These are phyloP conservation scores for Ormia ochracea DNA, from an alignment of 2,888 invertebrate genomes.

Conservation along the genomic window DNA sequence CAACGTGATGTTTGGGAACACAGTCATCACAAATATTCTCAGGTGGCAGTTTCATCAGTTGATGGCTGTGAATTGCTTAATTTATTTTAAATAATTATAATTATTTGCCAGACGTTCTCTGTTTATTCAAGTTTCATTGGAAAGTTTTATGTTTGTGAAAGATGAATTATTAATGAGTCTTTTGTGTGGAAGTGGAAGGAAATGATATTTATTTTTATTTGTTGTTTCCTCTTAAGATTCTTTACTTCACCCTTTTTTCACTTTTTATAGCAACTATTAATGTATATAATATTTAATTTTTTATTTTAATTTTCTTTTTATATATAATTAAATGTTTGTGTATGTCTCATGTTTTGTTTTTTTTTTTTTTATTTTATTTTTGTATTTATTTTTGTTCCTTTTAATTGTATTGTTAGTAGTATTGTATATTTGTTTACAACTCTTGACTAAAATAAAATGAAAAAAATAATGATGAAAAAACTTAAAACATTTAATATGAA, in stretches of 20 bases:
- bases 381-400: conserved; percentile 11
- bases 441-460: conserved; percentile 4
- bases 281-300: conserved; percentile 50
- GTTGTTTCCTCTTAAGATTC: conserved; percentile 9
- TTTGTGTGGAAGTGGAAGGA: neutral
- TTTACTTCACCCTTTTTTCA: conserved; percentile 53
- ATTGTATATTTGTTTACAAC: conserved; percentile 4
- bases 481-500: conserved; percentile 4
- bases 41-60: too few relatives aligned
- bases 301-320: conserved; percentile 23
- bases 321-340: conserved; percentile 17
- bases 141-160: neutral
- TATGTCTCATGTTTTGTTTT: conserved; percentile 13
- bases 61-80: too few relatives aligned
- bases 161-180: neutral
- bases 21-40: too few relatives aligned
- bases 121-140: neutral
- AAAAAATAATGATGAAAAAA: neutral
- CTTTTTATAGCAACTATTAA: conserved; percentile 64
- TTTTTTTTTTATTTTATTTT: conserved; percentile 18
- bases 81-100: neutral
- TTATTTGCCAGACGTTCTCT: neutral
- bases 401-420: conserved; percentile 34
- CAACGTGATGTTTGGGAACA: too few relatives aligned
- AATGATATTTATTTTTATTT: conserved; percentile 40